A percentile compares a stretch with the other conserved stretches of the same genome.
phyloP scores from a whole-genome alignment of 2,888 invertebrate species.

The Cyaniris semiargus region DNA sequence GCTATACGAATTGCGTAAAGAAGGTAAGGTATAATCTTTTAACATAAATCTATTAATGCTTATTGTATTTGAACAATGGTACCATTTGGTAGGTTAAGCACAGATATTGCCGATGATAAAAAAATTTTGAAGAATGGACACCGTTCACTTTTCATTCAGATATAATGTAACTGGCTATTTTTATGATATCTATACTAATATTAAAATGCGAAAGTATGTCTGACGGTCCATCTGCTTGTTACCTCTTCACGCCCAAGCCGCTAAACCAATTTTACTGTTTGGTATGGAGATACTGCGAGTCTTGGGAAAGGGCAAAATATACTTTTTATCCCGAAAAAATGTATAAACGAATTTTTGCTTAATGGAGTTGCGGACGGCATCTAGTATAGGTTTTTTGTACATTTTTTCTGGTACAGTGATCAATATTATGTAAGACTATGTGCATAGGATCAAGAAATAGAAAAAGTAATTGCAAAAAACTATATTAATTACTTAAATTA shows the following conservation, averaged over 20 bases:
- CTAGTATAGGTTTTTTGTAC: too few relatives aligned
- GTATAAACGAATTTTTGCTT: too few relatives aligned
- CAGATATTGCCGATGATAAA: constrained; percentile 16
- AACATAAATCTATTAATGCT: constrained; percentile 15
- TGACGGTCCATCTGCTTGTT: neutral
- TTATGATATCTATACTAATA: neutral
- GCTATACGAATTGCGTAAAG: neutral
- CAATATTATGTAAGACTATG: too few relatives aligned
- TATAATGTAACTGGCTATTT: constrained; percentile 10
- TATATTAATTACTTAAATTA: neutral
- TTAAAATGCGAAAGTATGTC: too few relatives aligned
- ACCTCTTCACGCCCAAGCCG: too few relatives aligned
- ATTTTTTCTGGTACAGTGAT: too few relatives aligned
- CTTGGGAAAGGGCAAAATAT: too few relatives aligned
- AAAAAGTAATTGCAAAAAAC: neutral
- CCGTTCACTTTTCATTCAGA: constrained; percentile 18
- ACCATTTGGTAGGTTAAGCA: neutral
- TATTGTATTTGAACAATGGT: constrained; percentile 7
- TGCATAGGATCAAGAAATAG: neutral
- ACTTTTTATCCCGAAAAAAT: too few relatives aligned
- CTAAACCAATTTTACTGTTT: too few relatives aligned
- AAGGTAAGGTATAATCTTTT: constrained; percentile 21
- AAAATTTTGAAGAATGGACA: neutral
- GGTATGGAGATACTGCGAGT: too few relatives aligned
- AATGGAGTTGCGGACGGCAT: too few relatives aligned